Base-by-base conservation (phyloP, 1,140 invertebrate genomes). In the Chymomyza costata region DNA sequence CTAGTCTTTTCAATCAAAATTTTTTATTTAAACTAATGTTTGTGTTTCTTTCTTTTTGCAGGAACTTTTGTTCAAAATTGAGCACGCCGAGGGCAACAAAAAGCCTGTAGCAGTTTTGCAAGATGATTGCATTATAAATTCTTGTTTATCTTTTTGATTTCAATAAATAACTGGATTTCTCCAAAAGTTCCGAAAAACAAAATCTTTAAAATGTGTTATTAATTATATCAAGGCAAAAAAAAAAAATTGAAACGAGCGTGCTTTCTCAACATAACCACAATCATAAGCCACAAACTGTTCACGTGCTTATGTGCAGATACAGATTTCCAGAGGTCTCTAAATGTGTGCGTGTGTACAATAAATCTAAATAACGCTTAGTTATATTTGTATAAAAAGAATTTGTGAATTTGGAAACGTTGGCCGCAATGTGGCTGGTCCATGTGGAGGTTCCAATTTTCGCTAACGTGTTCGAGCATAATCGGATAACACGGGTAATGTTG, bases 161-260 rank as follows among this genome's bases (percentile, higher is more conserved):
- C 5, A 34, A 34, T 34, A 34, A 34, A 34, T 6, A 3, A 5
- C 5, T n/a, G 3, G 3, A 34, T 6, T 34, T 34, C 5, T n/a
- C n/a, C 13, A n/a, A 11, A 11, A 6, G 31, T 34, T 34, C 31
- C 31, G 7, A 34, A 6, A 11, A 34, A 34, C 3, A 6, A 34
- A 34, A 34, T 34, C 10, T 6, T 28, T 6, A 28, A 28, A 28
- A 28, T 34, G 31, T 34, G 31, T 34, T 34, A 6, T 34, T 11
- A 34, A n/a, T 34, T 34, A 34, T n/a, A n/a, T 34, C 3, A 34
- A 34, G n/a, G n/a, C 31, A n/a, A n/a, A 11, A 34, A 34, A 34
- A 34, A 34, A 34, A 11, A 34, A 34, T 5, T 34, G n/a, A 34
- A 34, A 11, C 31, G 10, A 5, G 31, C 13, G 25, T 34, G 31